Conservation (phyloP, 1,140 invertebrate species). For the Coboldia fuscipes region DNA sequence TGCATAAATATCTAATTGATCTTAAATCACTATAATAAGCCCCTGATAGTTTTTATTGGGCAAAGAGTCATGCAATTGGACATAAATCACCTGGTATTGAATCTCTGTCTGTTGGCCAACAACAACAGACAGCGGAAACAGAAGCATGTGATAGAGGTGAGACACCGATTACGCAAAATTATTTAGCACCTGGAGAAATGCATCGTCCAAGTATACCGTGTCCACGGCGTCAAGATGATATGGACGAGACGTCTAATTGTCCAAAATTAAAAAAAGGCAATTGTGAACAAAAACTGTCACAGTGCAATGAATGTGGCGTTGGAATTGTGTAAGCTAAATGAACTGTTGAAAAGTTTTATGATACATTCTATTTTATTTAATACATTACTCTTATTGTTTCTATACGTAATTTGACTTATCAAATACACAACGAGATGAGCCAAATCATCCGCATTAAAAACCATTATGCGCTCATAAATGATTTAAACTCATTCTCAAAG, state of each 20-base stretch:
- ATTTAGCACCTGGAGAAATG: conserved; percentile 15
- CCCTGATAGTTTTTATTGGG: conserved; percentile 34
- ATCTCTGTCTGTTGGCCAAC: too few relatives aligned
- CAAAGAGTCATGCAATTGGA: conserved; percentile 36
- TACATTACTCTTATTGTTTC: too few relatives aligned
- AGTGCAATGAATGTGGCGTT: conserved; percentile 18
- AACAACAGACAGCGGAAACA: conserved; percentile 7
- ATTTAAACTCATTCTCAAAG: too few relatives aligned
- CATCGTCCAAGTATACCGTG: conserved; percentile 24
- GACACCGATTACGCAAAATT: conserved; percentile 12
- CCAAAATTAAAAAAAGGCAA: conserved; percentile 6
- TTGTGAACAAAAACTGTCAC: conserved; percentile 11
- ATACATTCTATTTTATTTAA: too few relatives aligned
- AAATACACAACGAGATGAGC: too few relatives aligned
- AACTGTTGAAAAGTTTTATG: neutral
- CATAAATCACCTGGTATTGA: too few relatives aligned
- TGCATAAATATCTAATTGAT: too few relatives aligned
- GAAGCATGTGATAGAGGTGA: conserved; percentile 5
- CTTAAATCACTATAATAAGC: too few relatives aligned
- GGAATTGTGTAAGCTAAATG: conserved; percentile 16
- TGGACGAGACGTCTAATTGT: conserved; percentile 14
- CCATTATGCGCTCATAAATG: too few relatives aligned
- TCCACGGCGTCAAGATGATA: conserved; percentile 10
- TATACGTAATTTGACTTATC: too few relatives aligned
- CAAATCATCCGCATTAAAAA: too few relatives aligned